Base-by-base conservation (phyloP, 2,888 invertebrate species). In the Hartigia nigra region DNA sequence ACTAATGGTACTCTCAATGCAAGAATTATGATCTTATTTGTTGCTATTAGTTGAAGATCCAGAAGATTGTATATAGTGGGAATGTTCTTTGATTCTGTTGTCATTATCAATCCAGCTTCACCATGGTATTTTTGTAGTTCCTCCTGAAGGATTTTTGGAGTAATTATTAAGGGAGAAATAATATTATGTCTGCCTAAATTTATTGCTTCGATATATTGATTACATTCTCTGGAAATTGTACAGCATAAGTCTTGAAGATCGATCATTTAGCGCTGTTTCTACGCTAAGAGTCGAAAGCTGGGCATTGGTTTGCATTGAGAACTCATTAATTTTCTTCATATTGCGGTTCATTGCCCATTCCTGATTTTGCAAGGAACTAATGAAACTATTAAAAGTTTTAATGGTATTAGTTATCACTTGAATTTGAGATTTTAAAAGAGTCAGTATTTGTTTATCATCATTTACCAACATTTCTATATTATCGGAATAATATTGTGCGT, bases 121-220 rank as follows among this genome's bases (percentile, higher is more conserved):
- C 82, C 81, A 75, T 81, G 80, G 34, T 79, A 82, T 12, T 39
- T 37, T 12, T 4, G n/a, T 36, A 83, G 70, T 77, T 83, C 80
- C 14, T 80, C 77, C 31, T 55, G 77, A 31, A 82, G 70, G 4
- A 69, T 74, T 79, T 78, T 81, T 35, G 82, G 83, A 5, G 78
- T 82, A 32, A 83, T 34, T 31, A 82, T 75, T 76, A 74, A n/a
- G n/a, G 83, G 83, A 55, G 81, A 82, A 32, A 82, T 32, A 70
- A 83, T 81, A 31, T 80, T 81, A 69, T 83, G 83, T 74, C 79
- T 79, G 23, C 77, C 82, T 75, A 83, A 77, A 78, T 79, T 82
- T 31, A 83, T 69, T 12, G 82, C 74, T 74, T 78, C 81, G 23
- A 83, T 81, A 76, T 76, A 79, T 75, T 78, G 75, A 75, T 82